A percentile compares a stretch with the other conserved stretches of the same genome.
phyloP scores from a whole-genome alignment of 1,140 invertebrate genomes.

The Drosophila equinoxialis region DNA sequence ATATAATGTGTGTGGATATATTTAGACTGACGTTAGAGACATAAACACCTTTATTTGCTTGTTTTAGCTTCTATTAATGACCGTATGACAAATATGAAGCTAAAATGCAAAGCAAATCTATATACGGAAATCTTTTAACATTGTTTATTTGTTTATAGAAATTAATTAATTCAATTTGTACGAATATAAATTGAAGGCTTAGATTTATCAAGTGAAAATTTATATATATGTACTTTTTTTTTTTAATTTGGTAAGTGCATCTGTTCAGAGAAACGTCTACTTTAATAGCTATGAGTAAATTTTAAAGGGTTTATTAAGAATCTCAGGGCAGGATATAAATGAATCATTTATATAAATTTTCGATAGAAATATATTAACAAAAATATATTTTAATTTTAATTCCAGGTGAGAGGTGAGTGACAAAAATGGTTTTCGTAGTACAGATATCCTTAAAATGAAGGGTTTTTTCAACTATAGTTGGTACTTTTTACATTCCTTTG shows the following conservation, averaged over 20 bases:
- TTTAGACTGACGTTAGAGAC: slow-evolving; percentile 45
- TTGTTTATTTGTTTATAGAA: background rate
- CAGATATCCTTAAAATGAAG: too few relatives aligned
- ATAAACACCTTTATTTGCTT: slow-evolving; percentile 59
- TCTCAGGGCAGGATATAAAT: too few relatives aligned
- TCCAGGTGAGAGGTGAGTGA: too few relatives aligned
- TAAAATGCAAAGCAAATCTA: background rate
- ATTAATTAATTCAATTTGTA: slow-evolving; percentile 1
- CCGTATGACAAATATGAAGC: background rate
- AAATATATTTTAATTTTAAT: too few relatives aligned
- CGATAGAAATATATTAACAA: too few relatives aligned
- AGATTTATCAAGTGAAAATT: background rate
- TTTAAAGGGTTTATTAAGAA: too few relatives aligned
- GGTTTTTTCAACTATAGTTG: too few relatives aligned
- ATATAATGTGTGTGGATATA: slow-evolving; percentile 51
- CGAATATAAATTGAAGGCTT: background rate
- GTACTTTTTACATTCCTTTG: too few relatives aligned
- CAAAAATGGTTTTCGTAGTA: too few relatives aligned
- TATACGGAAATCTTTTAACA: background rate
- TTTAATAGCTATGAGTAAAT: too few relatives aligned
- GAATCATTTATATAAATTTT: too few relatives aligned
- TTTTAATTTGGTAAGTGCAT: background rate
- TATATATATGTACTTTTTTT: background rate
- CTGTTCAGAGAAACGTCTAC: too few relatives aligned
- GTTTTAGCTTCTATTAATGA: background rate